These are phyloP conservation scores for Spodoptera picta DNA, from an alignment of 2,888 invertebrate species.

Conservation along the genomic window DNA sequence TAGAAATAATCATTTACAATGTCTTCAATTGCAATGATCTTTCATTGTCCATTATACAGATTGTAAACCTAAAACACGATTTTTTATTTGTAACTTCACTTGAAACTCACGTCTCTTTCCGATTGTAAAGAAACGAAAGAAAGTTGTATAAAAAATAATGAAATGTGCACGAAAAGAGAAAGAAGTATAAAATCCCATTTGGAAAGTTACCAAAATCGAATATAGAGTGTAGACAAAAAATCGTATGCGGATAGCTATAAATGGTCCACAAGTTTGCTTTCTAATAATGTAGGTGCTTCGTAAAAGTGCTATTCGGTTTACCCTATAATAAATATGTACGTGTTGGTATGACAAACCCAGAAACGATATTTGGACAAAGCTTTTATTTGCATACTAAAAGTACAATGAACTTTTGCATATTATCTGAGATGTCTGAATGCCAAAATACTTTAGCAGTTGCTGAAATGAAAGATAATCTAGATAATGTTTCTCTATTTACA, in stretches of 20 bases:
- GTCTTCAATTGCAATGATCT: background rate
- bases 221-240: slow-evolving; percentile 2
- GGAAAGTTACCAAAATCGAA: slow-evolving; percentile 31
- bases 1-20: too few species aligned
- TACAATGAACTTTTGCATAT: too few species aligned
- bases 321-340: background rate
- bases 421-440: too few species aligned
- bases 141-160: background rate
- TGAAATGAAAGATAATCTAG: too few species aligned
- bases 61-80: too few species aligned
- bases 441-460: too few species aligned
- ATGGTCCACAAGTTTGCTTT: background rate
- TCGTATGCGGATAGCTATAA: slow-evolving; percentile 4
- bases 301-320: background rate
- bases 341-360: background rate
- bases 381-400: background rate
- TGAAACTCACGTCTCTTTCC: too few species aligned
- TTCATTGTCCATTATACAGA: background rate
- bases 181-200: slow-evolving; percentile 16
- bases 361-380: background rate
- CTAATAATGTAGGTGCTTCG: slow-evolving; percentile 1
- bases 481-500: too few species aligned
- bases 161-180: slow-evolving; percentile 1
- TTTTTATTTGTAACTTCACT: too few species aligned
- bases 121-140: slow-evolving; percentile 4